Conservation (phyloP, 2,113 vertebrate species). For the Heloderma charlesbogerti region DNA sequence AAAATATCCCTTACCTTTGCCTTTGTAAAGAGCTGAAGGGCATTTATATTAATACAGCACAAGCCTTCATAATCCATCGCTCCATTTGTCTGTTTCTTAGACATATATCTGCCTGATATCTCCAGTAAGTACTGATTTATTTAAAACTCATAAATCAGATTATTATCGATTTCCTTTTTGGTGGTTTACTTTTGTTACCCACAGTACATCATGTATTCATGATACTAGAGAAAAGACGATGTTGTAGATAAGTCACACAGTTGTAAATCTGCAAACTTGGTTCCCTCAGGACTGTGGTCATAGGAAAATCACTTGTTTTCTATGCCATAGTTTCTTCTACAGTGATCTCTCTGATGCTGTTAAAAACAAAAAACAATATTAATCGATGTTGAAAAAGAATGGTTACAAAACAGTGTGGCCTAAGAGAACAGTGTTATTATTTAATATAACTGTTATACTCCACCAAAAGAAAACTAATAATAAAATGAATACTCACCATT, state of each 20-base stretch:
- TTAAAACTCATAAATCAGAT: constrained; percentile 39
- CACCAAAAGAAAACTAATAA: too few species aligned
- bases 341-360: not conserved
- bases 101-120: not conserved
- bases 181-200: constrained; percentile 21
- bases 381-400: not conserved
- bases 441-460: not conserved
- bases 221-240: constrained; percentile 25
- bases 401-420: not conserved
- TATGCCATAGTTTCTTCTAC: not conserved
- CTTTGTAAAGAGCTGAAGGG: not conserved
- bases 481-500: not conserved
- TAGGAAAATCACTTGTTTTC: not conserved
- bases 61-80: not conserved
- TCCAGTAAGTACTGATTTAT: constrained; percentile 17
- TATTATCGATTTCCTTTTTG: constrained; percentile 28
- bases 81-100: constrained; percentile 33
- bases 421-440: not conserved
- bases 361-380: not conserved
- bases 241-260: not conserved
- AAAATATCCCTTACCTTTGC: constrained; percentile 41
- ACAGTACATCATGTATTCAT: not conserved
- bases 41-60: constrained; percentile 32
- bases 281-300: not conserved
- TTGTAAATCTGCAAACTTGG: constrained; percentile 14